These are phyloP conservation scores for Callionymus lyra DNA, from an alignment of 2,113 vertebrate genomes.

Conservation along the genomic window DNA sequence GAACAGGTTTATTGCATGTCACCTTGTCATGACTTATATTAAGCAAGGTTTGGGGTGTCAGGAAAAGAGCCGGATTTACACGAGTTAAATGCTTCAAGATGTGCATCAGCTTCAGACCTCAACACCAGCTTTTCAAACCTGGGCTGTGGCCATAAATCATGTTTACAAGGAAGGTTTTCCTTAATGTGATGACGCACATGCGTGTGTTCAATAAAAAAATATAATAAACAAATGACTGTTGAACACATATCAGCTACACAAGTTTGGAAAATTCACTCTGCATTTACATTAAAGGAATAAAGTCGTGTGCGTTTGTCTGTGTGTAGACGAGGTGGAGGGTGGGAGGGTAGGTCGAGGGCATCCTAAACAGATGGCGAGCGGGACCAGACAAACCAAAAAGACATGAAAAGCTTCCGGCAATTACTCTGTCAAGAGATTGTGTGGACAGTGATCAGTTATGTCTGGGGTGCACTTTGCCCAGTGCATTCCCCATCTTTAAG, in stretches of 20 bases:
- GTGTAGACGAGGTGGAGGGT: conserved; percentile 12
- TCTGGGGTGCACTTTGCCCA: conserved; percentile 26
- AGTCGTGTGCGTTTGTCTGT: conserved; percentile 13
- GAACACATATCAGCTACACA: too few species aligned
- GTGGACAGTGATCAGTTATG: conserved; percentile 43
- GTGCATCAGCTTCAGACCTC: too few species aligned
- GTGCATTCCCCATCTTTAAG: too few species aligned
- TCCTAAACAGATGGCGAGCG: conserved; percentile 46
- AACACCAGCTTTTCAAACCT: too few species aligned
- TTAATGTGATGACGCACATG: too few species aligned
- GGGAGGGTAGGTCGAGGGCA: conserved; percentile 10
- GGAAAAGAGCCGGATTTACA: conserved; percentile 4
- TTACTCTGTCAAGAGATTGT: conserved; percentile 59
- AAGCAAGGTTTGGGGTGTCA: too few species aligned
- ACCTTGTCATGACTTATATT: too few species aligned
- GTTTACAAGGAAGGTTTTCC: too few species aligned
- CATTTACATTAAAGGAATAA: conserved; percentile 5
- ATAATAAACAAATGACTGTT: too few species aligned
- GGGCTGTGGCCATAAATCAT: too few species aligned
- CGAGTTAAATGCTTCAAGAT: background rate
- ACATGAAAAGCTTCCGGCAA: conserved; percentile 56
- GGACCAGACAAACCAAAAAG: conserved; percentile 53
- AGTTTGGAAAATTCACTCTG: background rate
- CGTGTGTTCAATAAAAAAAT: too few species aligned
- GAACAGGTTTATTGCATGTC: conserved; percentile 11